Conservation (phyloP, 2,888 invertebrate genomes). For the Brenthis daphne region DNA sequence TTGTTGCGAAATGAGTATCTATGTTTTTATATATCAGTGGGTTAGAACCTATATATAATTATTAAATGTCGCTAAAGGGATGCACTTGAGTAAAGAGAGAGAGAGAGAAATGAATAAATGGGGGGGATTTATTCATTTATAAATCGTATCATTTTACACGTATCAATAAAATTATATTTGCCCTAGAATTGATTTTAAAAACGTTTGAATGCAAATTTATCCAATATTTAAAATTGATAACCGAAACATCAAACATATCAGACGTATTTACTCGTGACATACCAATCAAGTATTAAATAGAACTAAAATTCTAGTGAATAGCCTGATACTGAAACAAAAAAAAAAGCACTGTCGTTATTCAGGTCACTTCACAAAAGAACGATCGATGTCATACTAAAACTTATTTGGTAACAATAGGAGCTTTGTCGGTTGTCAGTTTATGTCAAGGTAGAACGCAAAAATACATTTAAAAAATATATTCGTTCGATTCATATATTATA, state of each 20-base stretch:
- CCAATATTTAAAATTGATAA: background rate
- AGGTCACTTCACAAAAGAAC: conserved; percentile 30
- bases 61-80: too few relatives aligned
- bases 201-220: background rate
- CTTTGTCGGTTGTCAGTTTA: conserved; percentile 24
- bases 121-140: too few relatives aligned
- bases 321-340: background rate
- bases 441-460: background rate
- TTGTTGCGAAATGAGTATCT: too few relatives aligned
- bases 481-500: too few relatives aligned
- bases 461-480: too few relatives aligned
- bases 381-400: conserved; percentile 24
- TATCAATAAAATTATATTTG: too few relatives aligned
- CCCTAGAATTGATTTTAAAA: background rate
- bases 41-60: too few relatives aligned
- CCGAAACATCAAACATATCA: conserved; percentile 4
- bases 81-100: too few relatives aligned
- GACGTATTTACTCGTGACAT: background rate
- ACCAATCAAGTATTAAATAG: conserved; percentile 8
- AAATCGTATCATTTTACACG: too few relatives aligned
- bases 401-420: conserved; percentile 34
- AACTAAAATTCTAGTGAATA: background rate
- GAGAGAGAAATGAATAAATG: too few relatives aligned
- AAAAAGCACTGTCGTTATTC: conserved; percentile 11
- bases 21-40: too few relatives aligned